Percentiles rank a stretch among this genome's conserved stretches.
phyloP scores from a whole-genome alignment of 1,140 invertebrate species.

The Pentalonia nigronervosa region DNA sequence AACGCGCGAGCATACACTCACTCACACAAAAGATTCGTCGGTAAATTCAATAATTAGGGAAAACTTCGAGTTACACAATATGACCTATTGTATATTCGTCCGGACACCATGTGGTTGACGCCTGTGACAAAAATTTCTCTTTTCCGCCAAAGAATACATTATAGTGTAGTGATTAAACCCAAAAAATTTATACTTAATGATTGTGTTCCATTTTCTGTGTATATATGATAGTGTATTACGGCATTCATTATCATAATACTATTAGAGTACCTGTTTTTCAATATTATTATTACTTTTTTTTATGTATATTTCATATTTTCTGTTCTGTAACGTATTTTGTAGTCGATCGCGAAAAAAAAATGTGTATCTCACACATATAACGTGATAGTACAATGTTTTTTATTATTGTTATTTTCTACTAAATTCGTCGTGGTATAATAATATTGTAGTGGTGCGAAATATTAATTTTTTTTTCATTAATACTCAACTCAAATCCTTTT shows the following conservation, averaged over 20 bases:
- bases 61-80: conserved; percentile 31
- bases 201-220: neutral
- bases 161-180: no score
- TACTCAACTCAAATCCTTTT: neutral
- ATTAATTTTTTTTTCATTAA: neutral
- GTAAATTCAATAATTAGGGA: conserved; percentile 40
- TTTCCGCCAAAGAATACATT: neutral
- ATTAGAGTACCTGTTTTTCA: neutral
- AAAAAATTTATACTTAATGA: neutral
- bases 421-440: neutral
- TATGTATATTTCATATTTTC: neutral
- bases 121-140: conserved; percentile 44
- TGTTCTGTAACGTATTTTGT: neutral
- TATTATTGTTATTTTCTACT: neutral
- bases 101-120: neutral
- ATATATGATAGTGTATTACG: neutral
- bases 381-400: neutral
- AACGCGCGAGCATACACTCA: neutral
- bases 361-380: neutral
- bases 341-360: neutral
- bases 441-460: neutral
- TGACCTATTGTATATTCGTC: conserved; percentile 42
- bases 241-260: neutral
- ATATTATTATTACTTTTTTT: neutral
- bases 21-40: neutral